Evolutionary conservation across 2,113 vertebrate species (phyloP), one percentile per base, ranked within the genome.

Genomic region (Pseudopipra pipra): DNA sequence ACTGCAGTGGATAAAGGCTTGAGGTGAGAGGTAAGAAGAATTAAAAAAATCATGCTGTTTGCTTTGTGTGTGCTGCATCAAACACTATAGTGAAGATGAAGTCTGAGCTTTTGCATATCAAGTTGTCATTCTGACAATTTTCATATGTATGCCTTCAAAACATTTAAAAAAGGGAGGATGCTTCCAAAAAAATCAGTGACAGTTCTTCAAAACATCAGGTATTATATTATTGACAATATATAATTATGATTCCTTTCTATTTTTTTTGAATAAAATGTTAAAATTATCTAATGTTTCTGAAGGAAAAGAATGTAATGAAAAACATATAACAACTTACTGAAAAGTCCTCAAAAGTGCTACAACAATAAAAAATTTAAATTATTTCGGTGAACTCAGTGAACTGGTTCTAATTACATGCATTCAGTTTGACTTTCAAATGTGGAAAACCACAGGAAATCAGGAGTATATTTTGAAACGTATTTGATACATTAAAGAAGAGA

Each of bases 391-490:
- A 90, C 44, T 86, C 39, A 41, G 39, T 78, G 71, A 91, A 81
- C 77, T 74, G 31, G 7, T 83, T 78, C 37, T 88, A 93, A 63
- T 54, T 81, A 28, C 14, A 65, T 55, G 15, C 16, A 56, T 92
- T 90, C 25, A 7, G 3, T 55, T 92, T 96, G 56, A 89, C 91
- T 94, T 92, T 90, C 31, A 90, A 85, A 90, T 62, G 9, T 54
- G n/a, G 41, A 89, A 91, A 88, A 37, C 2, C 11, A 58, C 28
- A 83, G 54, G 30, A 93, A 97, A 86, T 41, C 11, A 78, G 11
- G 24, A 59, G 8, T 28, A 13, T 43, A 56, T 37, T 91, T 87
- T 92, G n/a, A 30, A 85, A 71, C 3, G 0, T 47, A 49, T 88
- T 88, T 86, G 61, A 5, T 59, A n/a, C 13, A 31, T 33, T 67